Percentiles rank a stretch among this genome's conserved stretches.
Conservation (phyloP, 2,888 invertebrate species). For the Hoplodrina ambigua region DNA sequence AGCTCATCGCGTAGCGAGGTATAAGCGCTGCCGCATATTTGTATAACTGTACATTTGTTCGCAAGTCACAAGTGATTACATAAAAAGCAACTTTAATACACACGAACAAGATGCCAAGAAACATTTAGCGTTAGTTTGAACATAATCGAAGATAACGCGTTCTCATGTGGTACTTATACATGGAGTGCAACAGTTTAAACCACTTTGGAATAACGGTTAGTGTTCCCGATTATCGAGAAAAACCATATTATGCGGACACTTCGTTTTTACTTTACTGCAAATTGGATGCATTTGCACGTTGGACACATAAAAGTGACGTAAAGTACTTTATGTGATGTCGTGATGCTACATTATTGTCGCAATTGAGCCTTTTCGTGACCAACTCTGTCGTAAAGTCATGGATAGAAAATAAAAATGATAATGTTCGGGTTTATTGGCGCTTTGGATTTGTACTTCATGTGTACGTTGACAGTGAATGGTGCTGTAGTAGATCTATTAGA, state of each 20-base stretch:
- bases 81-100: conserved; percentile 14
- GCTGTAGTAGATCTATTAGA: neutral
- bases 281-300: conserved; percentile 83
- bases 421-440: conserved; percentile 28
- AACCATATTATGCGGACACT: conserved; percentile 52
- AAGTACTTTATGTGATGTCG: conserved; percentile 59
- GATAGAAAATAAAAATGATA: conserved; percentile 26
- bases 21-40: neutral
- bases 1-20: conserved; percentile 9
- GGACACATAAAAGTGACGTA: conserved; percentile 68
- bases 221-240: conserved; percentile 59
- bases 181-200: conserved; percentile 54
- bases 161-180: conserved; percentile 40
- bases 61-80: conserved; percentile 9
- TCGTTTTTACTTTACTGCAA: conserved; percentile 80
- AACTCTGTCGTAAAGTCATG: conserved; percentile 13
- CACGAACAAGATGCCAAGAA: conserved; percentile 30
- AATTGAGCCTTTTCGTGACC: conserved; percentile 36
- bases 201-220: conserved; percentile 47
- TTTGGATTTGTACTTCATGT: conserved; percentile 3
- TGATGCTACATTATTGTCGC: conserved; percentile 50
- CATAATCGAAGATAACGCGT: conserved; percentile 44
- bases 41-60: conserved; percentile 13
- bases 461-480: neutral
- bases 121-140: conserved; percentile 24